phyloP scores from a whole-genome alignment of 2,113 vertebrate species.

The Scartelaos histophorus region DNA sequence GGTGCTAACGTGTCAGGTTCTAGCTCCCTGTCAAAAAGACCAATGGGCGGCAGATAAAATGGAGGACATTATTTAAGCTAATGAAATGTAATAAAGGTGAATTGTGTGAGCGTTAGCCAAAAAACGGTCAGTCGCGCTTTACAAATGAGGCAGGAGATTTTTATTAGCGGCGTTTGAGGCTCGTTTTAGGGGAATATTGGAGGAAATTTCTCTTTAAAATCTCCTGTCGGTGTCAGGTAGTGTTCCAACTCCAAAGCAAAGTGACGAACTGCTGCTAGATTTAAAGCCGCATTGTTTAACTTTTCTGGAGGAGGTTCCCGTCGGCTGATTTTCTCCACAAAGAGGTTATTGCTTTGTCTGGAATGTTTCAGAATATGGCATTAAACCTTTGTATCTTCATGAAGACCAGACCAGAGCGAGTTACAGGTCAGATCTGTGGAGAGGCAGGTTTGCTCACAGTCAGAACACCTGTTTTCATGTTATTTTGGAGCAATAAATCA shows the following conservation, averaged over 20 bases:
- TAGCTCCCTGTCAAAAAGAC: neutral
- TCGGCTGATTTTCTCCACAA: no score
- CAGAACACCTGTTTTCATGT: no score
- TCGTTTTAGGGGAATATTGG: neutral
- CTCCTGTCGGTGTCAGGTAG: neutral
- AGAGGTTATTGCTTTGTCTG: no score
- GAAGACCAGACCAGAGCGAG: no score
- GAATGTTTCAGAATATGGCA: no score
- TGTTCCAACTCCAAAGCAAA: neutral
- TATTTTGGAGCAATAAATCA: no score
- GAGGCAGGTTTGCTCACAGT: no score
- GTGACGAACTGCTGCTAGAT: neutral
- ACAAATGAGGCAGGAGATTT: neutral
- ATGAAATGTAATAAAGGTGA: neutral
- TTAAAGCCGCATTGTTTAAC: neutral
- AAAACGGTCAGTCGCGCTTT: neutral
- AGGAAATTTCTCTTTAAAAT: neutral
- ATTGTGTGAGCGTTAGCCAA: neutral
- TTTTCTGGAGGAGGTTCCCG: no score
- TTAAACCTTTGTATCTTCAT: no score
- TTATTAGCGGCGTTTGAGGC: neutral
- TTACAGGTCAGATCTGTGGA: no score
- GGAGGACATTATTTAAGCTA: neutral
- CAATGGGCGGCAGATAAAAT: neutral
- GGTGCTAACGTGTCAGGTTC: neutral